phyloP scores from a whole-genome alignment of 2,888 invertebrate species.

The Cantharis flavilabris region DNA sequence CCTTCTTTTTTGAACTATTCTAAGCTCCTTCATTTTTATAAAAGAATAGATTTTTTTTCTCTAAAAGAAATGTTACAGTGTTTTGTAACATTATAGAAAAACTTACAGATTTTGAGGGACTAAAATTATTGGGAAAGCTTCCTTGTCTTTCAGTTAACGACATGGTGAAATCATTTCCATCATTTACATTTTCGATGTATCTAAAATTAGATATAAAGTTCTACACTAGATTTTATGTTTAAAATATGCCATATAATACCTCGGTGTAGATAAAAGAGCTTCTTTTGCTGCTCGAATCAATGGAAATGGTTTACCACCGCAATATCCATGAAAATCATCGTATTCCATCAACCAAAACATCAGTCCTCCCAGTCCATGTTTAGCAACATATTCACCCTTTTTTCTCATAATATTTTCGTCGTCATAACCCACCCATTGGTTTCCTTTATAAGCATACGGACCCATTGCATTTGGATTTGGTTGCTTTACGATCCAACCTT shows the following conservation, averaged over 20 bases:
- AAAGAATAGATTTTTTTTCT: no score
- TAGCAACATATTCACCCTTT: slow-evolving; percentile 70
- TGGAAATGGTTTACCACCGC: slow-evolving; percentile 85
- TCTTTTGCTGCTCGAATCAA: slow-evolving; percentile 90
- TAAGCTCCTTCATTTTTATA: no score
- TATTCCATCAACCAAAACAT: slow-evolving; percentile 95
- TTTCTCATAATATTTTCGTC: slow-evolving; percentile 79
- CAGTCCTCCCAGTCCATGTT: slow-evolving; percentile 84
- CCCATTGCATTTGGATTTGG: slow-evolving; percentile 70
- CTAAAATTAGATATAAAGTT: no score
- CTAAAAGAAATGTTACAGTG: no score
- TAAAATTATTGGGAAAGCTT: no score
- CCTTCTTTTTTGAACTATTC: no score
- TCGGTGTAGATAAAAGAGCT: slow-evolving; percentile 64
- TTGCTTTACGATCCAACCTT: neutral
- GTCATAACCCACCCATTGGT: slow-evolving; percentile 95
- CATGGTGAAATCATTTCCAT: no score
- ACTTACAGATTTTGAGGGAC: no score
- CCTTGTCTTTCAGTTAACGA: no score
- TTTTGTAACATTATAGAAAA: no score
- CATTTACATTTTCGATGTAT: no score
- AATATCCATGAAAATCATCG: slow-evolving; percentile 89
- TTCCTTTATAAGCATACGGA: slow-evolving; percentile 79
- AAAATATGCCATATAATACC: neutral
- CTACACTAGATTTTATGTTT: neutral